Conservation (phyloP, 2,113 vertebrate genomes). For the Sterna hirundo region DNA sequence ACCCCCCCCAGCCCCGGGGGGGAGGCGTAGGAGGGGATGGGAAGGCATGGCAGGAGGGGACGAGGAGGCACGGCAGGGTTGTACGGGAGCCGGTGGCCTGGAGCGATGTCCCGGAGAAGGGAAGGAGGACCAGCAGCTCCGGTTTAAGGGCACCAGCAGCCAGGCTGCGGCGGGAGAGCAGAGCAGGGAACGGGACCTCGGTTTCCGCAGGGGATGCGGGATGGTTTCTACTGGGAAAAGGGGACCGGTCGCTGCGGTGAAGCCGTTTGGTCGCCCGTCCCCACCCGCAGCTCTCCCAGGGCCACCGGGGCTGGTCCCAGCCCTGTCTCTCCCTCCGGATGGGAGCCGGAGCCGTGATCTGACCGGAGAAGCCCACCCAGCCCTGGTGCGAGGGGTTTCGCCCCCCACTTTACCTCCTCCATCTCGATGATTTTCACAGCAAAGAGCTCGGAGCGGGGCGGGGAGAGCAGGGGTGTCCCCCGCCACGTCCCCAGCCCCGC, state of each 20-base stretch:
- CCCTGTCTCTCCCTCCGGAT: accelerated
- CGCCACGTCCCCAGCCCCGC: accelerated
- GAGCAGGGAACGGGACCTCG: background rate
- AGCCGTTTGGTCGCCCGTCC: accelerated
- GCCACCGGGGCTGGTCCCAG: accelerated
- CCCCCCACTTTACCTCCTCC: accelerated
- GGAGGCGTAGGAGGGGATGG: background rate
- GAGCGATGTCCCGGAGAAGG: background rate
- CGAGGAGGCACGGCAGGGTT: background rate
- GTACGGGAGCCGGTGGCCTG: background rate
- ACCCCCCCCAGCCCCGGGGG: background rate
- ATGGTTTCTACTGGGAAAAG: background rate
- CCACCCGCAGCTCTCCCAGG: background rate
- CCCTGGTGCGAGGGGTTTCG: background rate
- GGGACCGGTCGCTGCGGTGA: accelerated
- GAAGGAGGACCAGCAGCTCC: background rate
- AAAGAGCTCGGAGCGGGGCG: accelerated
- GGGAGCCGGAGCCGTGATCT: background rate
- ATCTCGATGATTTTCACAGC: accelerated
- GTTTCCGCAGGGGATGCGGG: accelerated
- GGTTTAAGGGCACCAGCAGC: background rate
- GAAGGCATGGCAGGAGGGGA: background rate
- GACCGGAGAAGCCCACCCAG: background rate
- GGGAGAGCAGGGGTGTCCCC: background rate
- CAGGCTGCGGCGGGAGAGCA: accelerated